A percentile compares a stretch with the other conserved stretches of the same genome.
Conservation (phyloP, 2,888 invertebrate species). For the Alviniconcha strummeri region DNA sequence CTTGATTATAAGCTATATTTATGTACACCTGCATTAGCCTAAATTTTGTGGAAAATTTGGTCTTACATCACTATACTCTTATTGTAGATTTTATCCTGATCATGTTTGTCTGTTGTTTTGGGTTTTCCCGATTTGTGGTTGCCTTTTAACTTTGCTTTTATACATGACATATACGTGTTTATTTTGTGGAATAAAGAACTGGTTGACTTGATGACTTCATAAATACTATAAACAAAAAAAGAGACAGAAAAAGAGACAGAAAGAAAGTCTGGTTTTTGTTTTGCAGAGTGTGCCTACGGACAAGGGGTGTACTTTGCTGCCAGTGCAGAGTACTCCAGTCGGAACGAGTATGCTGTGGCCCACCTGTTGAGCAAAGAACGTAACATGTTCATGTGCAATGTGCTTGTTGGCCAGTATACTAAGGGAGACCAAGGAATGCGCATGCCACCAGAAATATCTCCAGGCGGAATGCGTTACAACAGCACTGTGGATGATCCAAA, state of each 20-base stretch:
- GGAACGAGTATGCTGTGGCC: constrained; percentile 21
- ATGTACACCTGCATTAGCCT: too few species aligned
- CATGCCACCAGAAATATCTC: constrained; percentile 2
- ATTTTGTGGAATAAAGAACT: too few species aligned
- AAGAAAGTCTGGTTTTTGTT: not conserved
- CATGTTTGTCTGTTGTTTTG: too few species aligned
- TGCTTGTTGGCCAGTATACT: constrained; percentile 18
- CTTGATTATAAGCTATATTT: too few species aligned
- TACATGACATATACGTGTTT: too few species aligned
- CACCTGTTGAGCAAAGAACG: not conserved
- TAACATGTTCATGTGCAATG: constrained; percentile 31
- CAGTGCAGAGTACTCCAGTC: constrained; percentile 25
- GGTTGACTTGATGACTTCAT: not conserved
- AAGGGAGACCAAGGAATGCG: constrained; percentile 18
- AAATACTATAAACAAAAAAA: not conserved
- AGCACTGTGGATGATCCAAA: constrained; percentile 26
- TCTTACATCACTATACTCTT: too few species aligned
- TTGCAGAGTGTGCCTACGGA: constrained; percentile 18
- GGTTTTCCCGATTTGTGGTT: too few species aligned
- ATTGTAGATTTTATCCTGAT: too few species aligned
- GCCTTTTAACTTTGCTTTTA: too few species aligned
- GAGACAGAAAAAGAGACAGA: not conserved
- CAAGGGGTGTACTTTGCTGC: constrained; percentile 31
- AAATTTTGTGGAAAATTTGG: too few species aligned
- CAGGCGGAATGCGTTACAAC: constrained; percentile 7